phyloP scores from a whole-genome alignment of 1,140 invertebrate species.

The Caerostris extrusa region DNA sequence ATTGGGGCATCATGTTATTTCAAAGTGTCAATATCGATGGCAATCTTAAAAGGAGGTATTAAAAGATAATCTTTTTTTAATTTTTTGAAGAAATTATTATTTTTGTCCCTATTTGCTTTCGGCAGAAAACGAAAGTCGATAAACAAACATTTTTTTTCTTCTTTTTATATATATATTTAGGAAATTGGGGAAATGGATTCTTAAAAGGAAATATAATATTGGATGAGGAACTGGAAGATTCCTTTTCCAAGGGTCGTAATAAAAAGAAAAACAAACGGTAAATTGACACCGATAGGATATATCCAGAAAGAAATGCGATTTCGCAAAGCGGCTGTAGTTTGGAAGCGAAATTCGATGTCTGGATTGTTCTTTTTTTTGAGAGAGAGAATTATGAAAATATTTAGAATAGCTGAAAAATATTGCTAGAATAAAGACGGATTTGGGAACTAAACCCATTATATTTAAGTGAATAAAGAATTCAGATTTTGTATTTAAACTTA shows the following conservation, averaged over 20 bases:
- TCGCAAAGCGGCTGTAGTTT: not conserved
- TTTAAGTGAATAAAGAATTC: too few relatives aligned
- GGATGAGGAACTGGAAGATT: slow-evolving; percentile 34
- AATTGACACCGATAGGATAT: slow-evolving; percentile 3
- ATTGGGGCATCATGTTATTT: too few relatives aligned
- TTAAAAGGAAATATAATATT: slow-evolving; percentile 60
- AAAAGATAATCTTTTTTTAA: not conserved
- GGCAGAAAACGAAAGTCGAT: not conserved
- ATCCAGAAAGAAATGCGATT: slow-evolving; percentile 15
- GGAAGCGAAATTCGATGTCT: slow-evolving; percentile 20
- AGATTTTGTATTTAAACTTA: too few relatives aligned
- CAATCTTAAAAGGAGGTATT: not conserved
- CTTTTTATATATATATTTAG: not conserved
- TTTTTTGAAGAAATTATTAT: not conserved
- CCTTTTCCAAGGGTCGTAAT: not conserved
- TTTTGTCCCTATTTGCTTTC: not conserved
- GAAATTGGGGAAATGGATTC: slow-evolving; percentile 51
- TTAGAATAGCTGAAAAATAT: not conserved
- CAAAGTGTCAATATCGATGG: too few relatives aligned
- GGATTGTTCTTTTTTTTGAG: not conserved
- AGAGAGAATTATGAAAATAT: not conserved
- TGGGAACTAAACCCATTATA: too few relatives aligned
- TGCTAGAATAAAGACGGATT: not conserved
- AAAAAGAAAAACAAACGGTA: slow-evolving; percentile 39
- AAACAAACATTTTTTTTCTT: slow-evolving; percentile 41